Evolutionary conservation across 1,140 invertebrate genomes (phyloP).

Genomic region (Laupala kohalensis): DNA sequence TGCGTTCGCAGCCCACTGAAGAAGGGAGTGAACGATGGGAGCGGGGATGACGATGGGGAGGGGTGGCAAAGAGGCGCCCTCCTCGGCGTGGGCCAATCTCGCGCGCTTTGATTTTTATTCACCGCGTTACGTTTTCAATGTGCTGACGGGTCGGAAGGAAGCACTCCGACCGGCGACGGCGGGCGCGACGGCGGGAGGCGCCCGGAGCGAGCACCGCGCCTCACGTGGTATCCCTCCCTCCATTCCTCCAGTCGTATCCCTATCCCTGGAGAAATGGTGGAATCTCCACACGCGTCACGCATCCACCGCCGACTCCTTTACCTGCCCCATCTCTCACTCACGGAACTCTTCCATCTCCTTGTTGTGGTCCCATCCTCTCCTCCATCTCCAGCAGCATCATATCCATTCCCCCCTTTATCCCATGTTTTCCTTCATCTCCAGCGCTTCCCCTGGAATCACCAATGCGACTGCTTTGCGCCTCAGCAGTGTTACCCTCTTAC

Average conservation of each 20-base stretch:
- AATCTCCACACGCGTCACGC: background rate
- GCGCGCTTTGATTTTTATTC: background rate
- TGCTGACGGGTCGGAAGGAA: background rate
- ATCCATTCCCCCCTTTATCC: too few species aligned
- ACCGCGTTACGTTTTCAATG: background rate
- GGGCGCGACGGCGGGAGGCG: too few species aligned
- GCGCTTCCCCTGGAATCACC: background rate
- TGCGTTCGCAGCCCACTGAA: background rate
- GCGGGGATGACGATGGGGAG: background rate
- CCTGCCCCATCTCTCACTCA: too few species aligned
- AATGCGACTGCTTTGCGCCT: background rate
- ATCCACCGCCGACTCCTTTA: too few species aligned
- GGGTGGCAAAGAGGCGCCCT: too few species aligned
- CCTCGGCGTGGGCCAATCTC: background rate
- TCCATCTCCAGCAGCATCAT: background rate
- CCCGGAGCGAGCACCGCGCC: too few species aligned
- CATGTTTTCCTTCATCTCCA: background rate
- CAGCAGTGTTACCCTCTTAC: background rate
- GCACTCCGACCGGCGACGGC: background rate
- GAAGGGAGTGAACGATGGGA: background rate
- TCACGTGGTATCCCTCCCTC: too few species aligned
- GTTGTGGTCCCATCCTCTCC: background rate
- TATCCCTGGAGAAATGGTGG: too few species aligned
- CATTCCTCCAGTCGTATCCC: too few species aligned
- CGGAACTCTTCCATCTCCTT: too few species aligned